phyloP scores from a whole-genome alignment of 2,113 vertebrate species.

The Grantiella picta region DNA sequence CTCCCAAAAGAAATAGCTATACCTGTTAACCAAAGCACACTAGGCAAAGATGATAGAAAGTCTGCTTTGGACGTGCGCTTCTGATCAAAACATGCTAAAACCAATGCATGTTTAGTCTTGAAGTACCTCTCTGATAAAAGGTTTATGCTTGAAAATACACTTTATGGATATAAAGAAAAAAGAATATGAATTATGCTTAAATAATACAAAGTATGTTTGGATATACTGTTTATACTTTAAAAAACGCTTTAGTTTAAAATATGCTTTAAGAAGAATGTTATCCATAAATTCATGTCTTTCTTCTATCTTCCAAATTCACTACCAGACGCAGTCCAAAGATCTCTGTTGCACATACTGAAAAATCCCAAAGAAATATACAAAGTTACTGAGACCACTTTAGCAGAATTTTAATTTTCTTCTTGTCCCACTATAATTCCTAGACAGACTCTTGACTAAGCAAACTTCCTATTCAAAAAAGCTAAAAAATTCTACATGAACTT shows the following conservation, averaged over 20 bases:
- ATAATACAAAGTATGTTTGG: neutral
- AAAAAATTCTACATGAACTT: neutral
- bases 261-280: neutral
- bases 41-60: neutral
- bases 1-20: neutral
- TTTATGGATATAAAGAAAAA: neutral
- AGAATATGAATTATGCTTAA: neutral
- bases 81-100: neutral
- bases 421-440: neutral
- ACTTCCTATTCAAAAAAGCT: neutral
- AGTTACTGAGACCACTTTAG: neutral
- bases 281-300: neutral
- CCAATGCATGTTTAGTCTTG: fast-evolving
- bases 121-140: neutral
- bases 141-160: neutral
- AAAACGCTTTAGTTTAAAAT: neutral
- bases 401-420: neutral
- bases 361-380: neutral
- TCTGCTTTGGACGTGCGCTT: neutral
- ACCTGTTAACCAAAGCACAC: neutral
- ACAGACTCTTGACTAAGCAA: neutral
- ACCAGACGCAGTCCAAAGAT: neutral
- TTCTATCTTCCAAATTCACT: neutral
- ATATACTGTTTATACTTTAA: neutral
- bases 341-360: neutral